Evolutionary conservation across 2,797 vertebrate species (phyloP).

Genomic region (Hozukius guyotensis): DNA sequence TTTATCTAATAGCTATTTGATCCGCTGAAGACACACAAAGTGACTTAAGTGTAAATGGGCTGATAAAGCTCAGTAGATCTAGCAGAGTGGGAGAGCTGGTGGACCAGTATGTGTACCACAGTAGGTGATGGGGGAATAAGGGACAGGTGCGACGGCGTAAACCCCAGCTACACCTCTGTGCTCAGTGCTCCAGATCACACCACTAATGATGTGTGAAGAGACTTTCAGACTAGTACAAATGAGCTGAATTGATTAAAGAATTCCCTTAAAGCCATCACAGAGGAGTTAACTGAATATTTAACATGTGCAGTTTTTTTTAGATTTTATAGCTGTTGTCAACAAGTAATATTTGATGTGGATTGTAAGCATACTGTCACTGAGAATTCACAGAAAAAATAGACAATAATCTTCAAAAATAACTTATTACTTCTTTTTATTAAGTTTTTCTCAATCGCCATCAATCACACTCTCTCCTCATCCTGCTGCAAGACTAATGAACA

Average conservation of each 20-base stretch:
- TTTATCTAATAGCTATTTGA: neutral
- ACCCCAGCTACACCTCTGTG: neutral
- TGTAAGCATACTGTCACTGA: neutral
- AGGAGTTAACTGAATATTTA: neutral
- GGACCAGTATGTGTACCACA: neutral
- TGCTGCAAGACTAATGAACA: constrained; percentile 3
- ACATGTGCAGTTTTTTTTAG: neutral
- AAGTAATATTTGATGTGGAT: neutral
- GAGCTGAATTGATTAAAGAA: neutral
- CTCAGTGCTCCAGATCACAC: neutral
- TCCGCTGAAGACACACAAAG: rapidly evolving
- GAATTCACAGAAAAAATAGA: neutral
- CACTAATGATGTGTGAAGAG: neutral
- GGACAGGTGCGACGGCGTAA: neutral
- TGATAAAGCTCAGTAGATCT: neutral
- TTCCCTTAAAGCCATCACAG: neutral
- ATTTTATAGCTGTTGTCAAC: neutral
- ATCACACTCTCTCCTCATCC: neutral
- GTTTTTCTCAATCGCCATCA: neutral
- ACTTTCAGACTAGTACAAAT: neutral
- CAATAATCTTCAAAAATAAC: neutral
- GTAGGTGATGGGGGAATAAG: neutral
- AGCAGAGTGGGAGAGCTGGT: neutral
- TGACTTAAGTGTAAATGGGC: neutral
- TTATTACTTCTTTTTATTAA: neutral